Base-by-base conservation (phyloP, 2,888 invertebrate genomes). In the Drosophila nigritarsus region DNA sequence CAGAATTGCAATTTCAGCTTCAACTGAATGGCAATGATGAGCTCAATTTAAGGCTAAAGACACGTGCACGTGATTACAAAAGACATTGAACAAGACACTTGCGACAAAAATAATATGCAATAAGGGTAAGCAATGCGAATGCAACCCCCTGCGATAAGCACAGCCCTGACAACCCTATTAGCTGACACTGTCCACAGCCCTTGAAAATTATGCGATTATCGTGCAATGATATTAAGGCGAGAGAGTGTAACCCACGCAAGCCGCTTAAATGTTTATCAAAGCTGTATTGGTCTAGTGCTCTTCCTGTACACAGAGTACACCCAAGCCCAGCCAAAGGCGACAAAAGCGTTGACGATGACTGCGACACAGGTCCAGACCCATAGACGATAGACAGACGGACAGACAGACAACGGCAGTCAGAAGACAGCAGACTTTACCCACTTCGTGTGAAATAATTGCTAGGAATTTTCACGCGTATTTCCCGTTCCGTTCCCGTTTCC, bases 391-490 rank as follows among this genome's bases (percentile, higher is more conserved):
- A 42, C 64, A 75, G 24, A 32, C 15, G 15, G 30, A 30, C 49
- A 64, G 68, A 36, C 63, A 64, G 27, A 29, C n/a, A 42, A 29
- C n/a, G 40, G 29, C 29, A 36, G 36, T 56, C 53, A 55, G 63
- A 60, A 51, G 66, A 45, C 48, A 48, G 58, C 48, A 77, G 55
- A 54, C 66, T 84, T 87, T 79, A 71, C 68, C 73, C 69, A 85
- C 87, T 89, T 89, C 88, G 78, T 88, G 83, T 75, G 80, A 80
- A 86, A 87, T 89, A 90, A 89, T 89, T 91, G 90, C 90, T 80
- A 73, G 91, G 89, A 83, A 89, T 89, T 90, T 91, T 81, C 89
- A 84, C 89, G 91, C 87, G 83, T 82, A 91, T 91, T 83, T 89
- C 90, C 91, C 75, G 65, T 75, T 73, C 73, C 79, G 74, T 60